These are phyloP conservation scores for Caenorhabditis briggsae DNA, from an alignment of 1,140 invertebrate genomes.

Conservation along the genomic window DNA sequence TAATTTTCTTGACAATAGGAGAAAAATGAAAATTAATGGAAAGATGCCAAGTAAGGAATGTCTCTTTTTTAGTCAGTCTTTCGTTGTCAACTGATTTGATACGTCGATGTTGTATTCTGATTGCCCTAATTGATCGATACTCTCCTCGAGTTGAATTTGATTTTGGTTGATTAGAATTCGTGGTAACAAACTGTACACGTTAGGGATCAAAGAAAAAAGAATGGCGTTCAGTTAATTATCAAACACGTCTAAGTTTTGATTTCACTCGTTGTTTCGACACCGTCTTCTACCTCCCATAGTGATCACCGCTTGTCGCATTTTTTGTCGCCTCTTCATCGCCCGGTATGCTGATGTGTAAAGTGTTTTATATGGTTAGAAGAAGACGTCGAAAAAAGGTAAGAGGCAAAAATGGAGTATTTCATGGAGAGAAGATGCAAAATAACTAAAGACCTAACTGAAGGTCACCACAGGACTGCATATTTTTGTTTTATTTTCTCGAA, in stretches of 20 bases:
- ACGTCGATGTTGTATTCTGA: conserved; percentile 22
- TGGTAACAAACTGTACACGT: not conserved
- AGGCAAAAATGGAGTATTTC: conserved; percentile 52
- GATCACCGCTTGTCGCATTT: conserved; percentile 23
- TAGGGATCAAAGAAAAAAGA: not conserved
- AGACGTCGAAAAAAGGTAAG: conserved; percentile 16
- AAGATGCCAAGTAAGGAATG: conserved; percentile 28
- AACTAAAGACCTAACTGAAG: conserved; percentile 36
- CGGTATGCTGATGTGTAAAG: conserved; percentile 42
- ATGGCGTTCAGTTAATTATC: conserved; percentile 47
- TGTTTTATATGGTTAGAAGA: conserved; percentile 34
- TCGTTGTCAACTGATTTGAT: conserved; percentile 52
- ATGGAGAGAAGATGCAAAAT: conserved; percentile 44
- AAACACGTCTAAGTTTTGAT: conserved; percentile 26
- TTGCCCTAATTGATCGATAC: conserved; percentile 49
- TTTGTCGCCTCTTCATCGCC: not conserved
- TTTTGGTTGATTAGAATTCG: conserved; percentile 27
- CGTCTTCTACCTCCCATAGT: not conserved
- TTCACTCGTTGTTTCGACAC: conserved; percentile 5
- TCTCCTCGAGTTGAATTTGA: conserved; percentile 29
- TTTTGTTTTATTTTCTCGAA: not conserved
- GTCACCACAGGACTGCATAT: conserved; percentile 14
- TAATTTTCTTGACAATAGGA: not conserved
- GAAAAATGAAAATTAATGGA: conserved; percentile 6
- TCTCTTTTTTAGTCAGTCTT: conserved; percentile 31